Evolutionary conservation across 2,113 vertebrate species (phyloP), one percentile per base, ranked within the genome.

Genomic region (Corythornis cristatus): DNA sequence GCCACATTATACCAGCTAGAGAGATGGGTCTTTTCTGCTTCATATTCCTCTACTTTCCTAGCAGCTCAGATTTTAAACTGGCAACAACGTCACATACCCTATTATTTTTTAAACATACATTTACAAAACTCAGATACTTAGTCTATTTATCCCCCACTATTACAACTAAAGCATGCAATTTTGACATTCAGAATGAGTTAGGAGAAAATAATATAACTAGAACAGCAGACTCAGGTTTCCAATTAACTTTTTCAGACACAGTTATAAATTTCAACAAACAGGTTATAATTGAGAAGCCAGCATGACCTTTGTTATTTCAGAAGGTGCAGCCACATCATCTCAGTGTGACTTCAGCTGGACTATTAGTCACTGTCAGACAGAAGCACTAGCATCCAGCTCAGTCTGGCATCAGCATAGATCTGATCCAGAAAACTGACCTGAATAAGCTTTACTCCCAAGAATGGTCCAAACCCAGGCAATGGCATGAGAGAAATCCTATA

Each of bases 341-440:
- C 89, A 80, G 88, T 17, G 57, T 2, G 68, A 94, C 57, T 93
- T 96, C 95, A 92, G 53, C 82, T 57, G 54, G 53, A 57, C 91
- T 62, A 43, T 84, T 84, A 86, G 86, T 85, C 90, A 73, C 81
- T 43, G 81, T 80, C 57, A 75, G 82, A 88, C 9, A 80, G 50
- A 77, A 68, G 53, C 72, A 81, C 67, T 70, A 67, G 65, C 23
- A 82, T 42, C 28, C 45, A 86, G 16, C 26, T 79, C 83, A 77
- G 45, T 20, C 60, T 84, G 67, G 7, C 37, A 86, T 64, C 12
- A 66, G 51, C 18, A 83, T 95, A 97, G 45, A 96, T 93, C 87
- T 45, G 78, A 95, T 96, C 91, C 97, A 97, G 94, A 53, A 79
- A 96, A 97, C 97, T 94, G 86, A 64, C 60, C 86, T 82, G 64